Evolutionary conservation across 2,797 vertebrate genomes (phyloP), one percentile per base, ranked within the genome.

Genomic region (Coccyzus lansbergi): DNA sequence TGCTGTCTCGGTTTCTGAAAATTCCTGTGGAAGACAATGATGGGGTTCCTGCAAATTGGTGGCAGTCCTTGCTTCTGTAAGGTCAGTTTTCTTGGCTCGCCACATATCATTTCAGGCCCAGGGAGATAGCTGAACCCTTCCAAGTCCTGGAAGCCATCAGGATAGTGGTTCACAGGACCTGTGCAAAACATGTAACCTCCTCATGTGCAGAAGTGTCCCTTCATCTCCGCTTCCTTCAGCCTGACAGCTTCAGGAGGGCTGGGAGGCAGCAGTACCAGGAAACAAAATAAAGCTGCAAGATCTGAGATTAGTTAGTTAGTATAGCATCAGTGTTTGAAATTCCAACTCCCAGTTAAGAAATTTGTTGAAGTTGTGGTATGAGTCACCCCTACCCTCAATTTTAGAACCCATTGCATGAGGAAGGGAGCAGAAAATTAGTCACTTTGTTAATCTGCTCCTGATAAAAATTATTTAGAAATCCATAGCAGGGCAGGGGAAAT

Each of bases 321-420:
- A 38, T 12, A 24, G 18, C 62, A n/a, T 75, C 70, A 53, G 42
- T 51, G 40, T 72, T 82, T 92, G 78, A 82, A 87, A 85, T 85
- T 93, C 64, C 36, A 44, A 34, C 46, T 94, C 81, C 60, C 75
- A 53, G 64, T 55, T 62, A 83, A 40, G 56, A 89, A 74, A 89
- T 52, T 48, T 74, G 55, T 62, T 76, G 63, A 52, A 95, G 55
- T 64, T 1, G 15, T 83, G 36, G 46, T n/a, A 67, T 93, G 92
- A 95, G 83, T 93, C 94, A 92, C 92, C 36, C 53, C 31, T 80
- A 53, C 53, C 46, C 55, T 87, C 68, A 67, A 21, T 93, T 94
- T 86, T 75, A 74, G 68, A 82, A 71, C 49, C 60, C 25, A n/a
- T 77, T 7, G 3, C 79, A 68, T 64, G 53, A 56, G 33, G 78